These are phyloP conservation scores for Gonatopus flavifemur DNA, from an alignment of 1,140 invertebrate species.

Conservation along the genomic window DNA sequence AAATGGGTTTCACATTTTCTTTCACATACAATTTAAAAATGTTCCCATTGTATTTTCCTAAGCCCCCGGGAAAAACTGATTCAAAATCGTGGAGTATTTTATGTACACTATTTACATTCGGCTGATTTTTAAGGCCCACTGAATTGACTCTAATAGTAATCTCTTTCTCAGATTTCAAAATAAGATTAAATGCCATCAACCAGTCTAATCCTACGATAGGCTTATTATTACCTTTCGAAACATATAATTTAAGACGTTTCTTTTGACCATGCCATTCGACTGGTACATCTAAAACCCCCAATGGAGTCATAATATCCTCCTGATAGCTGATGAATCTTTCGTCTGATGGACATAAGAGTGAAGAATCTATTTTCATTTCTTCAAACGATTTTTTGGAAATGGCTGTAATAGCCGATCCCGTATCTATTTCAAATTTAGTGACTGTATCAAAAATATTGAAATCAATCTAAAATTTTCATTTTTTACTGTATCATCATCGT, in stretches of 20 bases:
- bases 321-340: background rate
- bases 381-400: too few relatives aligned
- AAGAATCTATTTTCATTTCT: too few relatives aligned
- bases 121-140: background rate
- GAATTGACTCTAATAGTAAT: background rate
- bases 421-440: background rate
- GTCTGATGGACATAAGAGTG: background rate
- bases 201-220: background rate
- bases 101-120: background rate
- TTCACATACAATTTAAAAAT: constrained; percentile 2
- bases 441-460: background rate
- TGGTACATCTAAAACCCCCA: background rate
- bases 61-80: background rate
- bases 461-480: background rate
- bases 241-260: constrained; percentile 4
- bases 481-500: background rate
- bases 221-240: background rate
- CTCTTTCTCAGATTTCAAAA: background rate
- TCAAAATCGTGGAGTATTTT: background rate
- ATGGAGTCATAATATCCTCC: background rate
- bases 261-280: background rate
- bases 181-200: background rate
- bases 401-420: too few relatives aligned
- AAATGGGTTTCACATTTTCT: constrained; percentile 6
- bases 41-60: background rate